Conservation (phyloP, 2,888 invertebrate species). For the Harpalus rufipes region DNA sequence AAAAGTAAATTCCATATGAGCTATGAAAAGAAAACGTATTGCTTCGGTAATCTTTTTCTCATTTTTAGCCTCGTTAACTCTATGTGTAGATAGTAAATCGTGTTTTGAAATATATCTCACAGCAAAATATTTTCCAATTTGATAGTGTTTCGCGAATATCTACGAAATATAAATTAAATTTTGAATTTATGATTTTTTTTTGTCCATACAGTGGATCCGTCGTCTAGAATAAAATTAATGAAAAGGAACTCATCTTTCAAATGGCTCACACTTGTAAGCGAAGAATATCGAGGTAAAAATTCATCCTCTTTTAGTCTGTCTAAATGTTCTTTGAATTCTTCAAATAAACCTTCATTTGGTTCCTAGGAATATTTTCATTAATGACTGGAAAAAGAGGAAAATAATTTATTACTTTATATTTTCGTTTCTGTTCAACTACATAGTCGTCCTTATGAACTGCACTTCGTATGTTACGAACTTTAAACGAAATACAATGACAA, state of each 20-base stretch:
- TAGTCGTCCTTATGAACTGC: not conserved
- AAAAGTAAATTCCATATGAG: conserved; percentile 89
- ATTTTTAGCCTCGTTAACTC: conserved; percentile 11
- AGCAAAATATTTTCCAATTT: conserved; percentile 83
- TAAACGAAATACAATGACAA: not conserved
- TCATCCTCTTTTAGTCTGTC: conserved; percentile 34
- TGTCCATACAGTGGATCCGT: conserved; percentile 24
- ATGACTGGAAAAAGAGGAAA: not conserved
- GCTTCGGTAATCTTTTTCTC: conserved; percentile 74
- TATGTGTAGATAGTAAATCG: conserved; percentile 83
- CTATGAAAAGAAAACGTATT: conserved; percentile 93
- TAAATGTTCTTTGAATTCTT: conserved; percentile 39
- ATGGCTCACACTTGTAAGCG: not conserved
- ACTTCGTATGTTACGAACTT: not conserved
- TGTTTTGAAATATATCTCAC: conserved; percentile 94
- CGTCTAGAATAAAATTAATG: not conserved
- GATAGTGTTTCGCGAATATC: conserved; percentile 81
- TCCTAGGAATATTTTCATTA: conserved; percentile 21
- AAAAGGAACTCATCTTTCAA: conserved; percentile 13
- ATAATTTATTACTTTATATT: conserved; percentile 22
- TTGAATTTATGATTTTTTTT: not conserved
- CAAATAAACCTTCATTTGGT: conserved; percentile 6
- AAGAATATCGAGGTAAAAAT: conserved; percentile 21
- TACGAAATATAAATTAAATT: conserved; percentile 64
- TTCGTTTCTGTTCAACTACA: conserved; percentile 16